A percentile compares a stretch with the other conserved stretches of the same genome.
Conservation (phyloP, 2,888 invertebrate genomes). For the Rhabditoides inermis region DNA sequence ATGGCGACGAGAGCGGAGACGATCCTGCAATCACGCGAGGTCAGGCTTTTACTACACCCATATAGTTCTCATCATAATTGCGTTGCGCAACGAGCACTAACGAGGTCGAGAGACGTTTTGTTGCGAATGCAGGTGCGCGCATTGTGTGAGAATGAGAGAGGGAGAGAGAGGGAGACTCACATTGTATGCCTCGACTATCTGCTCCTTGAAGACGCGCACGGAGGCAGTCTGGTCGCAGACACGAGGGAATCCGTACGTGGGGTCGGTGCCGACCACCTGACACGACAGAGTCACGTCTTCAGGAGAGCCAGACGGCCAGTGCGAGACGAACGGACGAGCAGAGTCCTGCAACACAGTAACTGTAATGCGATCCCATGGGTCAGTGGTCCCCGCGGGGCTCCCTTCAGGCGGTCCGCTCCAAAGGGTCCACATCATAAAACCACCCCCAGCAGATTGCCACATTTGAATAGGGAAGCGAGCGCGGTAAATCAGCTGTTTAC, state of each 20-base stretch:
- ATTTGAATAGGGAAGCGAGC: no score
- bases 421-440: no score
- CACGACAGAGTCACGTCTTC: constrained; percentile 31
- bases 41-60: no score
- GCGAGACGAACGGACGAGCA: constrained; percentile 35
- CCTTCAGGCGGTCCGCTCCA: no score
- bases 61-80: no score
- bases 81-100: constrained; percentile 3
- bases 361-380: no score
- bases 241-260: constrained; percentile 43
- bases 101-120: background rate
- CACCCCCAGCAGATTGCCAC: no score
- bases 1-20: constrained; percentile 3
- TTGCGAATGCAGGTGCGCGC: background rate
- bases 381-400: no score
- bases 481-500: no score
- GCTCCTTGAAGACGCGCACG: constrained; percentile 20
- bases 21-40: constrained; percentile 3
- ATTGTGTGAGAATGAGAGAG: background rate
- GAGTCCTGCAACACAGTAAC: constrained; percentile 37
- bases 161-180: constrained; percentile 5
- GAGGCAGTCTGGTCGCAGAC: constrained; percentile 34
- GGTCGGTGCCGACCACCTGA: constrained; percentile 39
- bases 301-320: constrained; percentile 31
- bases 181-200: constrained; percentile 8